phyloP scores from a whole-genome alignment of 2,888 invertebrate species.

The Phragmatobia fuliginosa region DNA sequence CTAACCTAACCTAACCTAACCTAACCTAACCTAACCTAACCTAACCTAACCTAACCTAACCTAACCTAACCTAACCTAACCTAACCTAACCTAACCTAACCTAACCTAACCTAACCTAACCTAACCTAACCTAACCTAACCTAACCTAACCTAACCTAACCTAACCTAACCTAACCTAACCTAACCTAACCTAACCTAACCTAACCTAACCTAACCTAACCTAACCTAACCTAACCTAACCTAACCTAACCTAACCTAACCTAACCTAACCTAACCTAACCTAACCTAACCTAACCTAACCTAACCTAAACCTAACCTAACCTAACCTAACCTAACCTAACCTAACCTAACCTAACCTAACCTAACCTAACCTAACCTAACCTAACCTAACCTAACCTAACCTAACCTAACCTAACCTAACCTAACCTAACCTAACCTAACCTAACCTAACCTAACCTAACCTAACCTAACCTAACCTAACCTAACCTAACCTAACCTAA shows the following conservation, averaged over 20 bases:
- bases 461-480: too few species aligned
- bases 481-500: too few species aligned
- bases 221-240: constrained; percentile 26
- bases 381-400: constrained; percentile 29
- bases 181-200: constrained; percentile 27
- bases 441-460: constrained; percentile 20
- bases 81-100: constrained; percentile 23
- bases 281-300: constrained; percentile 27
- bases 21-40: constrained; percentile 25
- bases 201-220: constrained; percentile 23
- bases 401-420: constrained; percentile 29
- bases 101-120: constrained; percentile 13
- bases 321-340: constrained; percentile 30
- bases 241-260: constrained; percentile 29
- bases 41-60: constrained; percentile 26
- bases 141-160: constrained; percentile 25
- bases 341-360: constrained; percentile 29
- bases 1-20: constrained; percentile 26
- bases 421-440: constrained; percentile 25
- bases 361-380: constrained; percentile 27
- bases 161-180: constrained; percentile 23
- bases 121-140: constrained; percentile 25
- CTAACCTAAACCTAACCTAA: too few species aligned
- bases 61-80: constrained; percentile 27
- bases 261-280: constrained; percentile 26